phyloP scores from a whole-genome alignment of 2,888 invertebrate genomes.

The Thecocarcelia acutangulata region DNA sequence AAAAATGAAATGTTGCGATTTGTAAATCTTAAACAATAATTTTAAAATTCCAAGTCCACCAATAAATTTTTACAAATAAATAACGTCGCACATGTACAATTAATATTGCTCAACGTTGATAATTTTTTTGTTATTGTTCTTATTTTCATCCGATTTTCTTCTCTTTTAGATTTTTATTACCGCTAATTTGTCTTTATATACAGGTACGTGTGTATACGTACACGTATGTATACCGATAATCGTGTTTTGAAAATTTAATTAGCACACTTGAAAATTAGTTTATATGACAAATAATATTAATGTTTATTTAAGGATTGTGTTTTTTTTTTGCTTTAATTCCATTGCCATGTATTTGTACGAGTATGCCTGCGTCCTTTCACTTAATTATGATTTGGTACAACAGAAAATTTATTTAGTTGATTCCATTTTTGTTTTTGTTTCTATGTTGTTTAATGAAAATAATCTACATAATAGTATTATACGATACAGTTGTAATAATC shows the following conservation, averaged over 20 bases:
- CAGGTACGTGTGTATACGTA: too few relatives aligned
- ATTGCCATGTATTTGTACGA: constrained; percentile 23
- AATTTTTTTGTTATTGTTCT: too few relatives aligned
- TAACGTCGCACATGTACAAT: too few relatives aligned
- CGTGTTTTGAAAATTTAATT: constrained; percentile 63
- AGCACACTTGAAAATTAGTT: constrained; percentile 61
- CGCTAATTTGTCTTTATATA: too few relatives aligned
- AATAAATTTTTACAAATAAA: too few relatives aligned
- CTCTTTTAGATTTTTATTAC: too few relatives aligned
- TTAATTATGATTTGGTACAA: constrained; percentile 46
- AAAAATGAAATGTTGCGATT: too few relatives aligned
- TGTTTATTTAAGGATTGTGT: constrained; percentile 35
- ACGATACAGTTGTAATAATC: constrained; percentile 45
- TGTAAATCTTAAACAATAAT: too few relatives aligned
- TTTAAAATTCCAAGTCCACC: too few relatives aligned
- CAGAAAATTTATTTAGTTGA: constrained; percentile 55
- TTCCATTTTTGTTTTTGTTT: constrained; percentile 33
- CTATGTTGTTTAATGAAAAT: constrained; percentile 33
- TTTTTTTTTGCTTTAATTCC: constrained; percentile 11
- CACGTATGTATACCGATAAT: constrained; percentile 6
- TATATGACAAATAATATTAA: constrained; percentile 56
- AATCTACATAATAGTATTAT: constrained; percentile 20
- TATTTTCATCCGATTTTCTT: too few relatives aligned
- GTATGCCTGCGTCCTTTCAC: constrained; percentile 23
- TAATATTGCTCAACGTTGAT: too few relatives aligned